phyloP scores from a whole-genome alignment of 1,140 invertebrate genomes.

The Magallana gigas region DNA sequence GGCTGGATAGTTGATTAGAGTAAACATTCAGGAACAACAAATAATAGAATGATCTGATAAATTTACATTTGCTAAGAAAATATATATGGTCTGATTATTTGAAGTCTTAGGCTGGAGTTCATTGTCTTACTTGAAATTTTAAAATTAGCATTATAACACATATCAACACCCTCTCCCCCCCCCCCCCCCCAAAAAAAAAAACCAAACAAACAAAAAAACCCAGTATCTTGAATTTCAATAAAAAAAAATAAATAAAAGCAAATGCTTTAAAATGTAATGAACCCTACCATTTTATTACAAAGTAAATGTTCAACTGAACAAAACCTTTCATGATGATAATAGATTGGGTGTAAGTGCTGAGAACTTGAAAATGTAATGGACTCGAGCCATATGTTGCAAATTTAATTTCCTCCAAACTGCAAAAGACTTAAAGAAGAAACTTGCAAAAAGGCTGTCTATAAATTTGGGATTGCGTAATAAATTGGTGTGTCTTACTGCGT shows the following conservation, averaged over 20 bases:
- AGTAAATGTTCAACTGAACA: not conserved
- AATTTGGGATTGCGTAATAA: constrained; percentile 9
- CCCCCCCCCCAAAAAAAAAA: too few relatives aligned
- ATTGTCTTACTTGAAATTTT: too few relatives aligned
- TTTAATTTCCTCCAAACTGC: constrained; percentile 4
- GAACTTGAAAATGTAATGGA: constrained; percentile 9
- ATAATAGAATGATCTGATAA: not conserved
- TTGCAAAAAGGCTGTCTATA: not conserved
- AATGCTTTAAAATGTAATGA: too few relatives aligned
- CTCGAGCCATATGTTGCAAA: constrained; percentile 3
- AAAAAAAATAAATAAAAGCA: too few relatives aligned
- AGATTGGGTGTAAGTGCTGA: not conserved
- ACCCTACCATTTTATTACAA: not conserved
- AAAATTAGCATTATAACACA: too few relatives aligned
- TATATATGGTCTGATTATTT: not conserved
- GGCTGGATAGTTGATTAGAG: not conserved
- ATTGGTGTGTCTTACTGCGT: constrained; percentile 85
- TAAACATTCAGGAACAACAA: constrained; percentile 12
- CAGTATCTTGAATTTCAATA: too few relatives aligned
- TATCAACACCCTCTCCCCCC: too few relatives aligned
- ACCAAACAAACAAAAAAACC: too few relatives aligned
- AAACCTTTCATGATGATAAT: not conserved
- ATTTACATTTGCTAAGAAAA: not conserved
- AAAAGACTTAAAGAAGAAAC: not conserved
- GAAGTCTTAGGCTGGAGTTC: too few relatives aligned